Base-by-base conservation (phyloP, 2,888 invertebrate genomes). In the Dinocampus coccinellae region DNA sequence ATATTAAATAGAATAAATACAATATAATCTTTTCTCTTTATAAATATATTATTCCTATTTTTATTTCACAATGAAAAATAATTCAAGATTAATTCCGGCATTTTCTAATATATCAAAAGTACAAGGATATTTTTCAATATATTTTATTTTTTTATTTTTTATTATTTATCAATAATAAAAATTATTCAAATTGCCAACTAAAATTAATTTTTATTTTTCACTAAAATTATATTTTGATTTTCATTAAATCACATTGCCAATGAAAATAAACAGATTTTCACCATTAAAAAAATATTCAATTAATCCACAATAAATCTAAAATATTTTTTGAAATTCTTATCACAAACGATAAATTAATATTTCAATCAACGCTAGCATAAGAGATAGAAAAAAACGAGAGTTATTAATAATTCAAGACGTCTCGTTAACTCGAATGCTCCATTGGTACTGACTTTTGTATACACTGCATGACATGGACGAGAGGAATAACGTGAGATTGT, bases 1-100 rank as follows among this genome's bases (percentile, higher is more conserved):
- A 20, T 20, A 62, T 62, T 62, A 26, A 20, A 16, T 36, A 34
- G 62, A 62, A 62, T 16, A 34, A 61, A 69, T 53, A 62, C 6
- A n/a, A n/a, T n/a, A n/a, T n/a, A n/a, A n/a, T n/a, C n/a, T n/a
- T n/a, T n/a, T n/a, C n/a, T n/a, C n/a, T n/a, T n/a, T n/a, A n/a
- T n/a, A n/a, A n/a, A n/a, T n/a, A 47, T 60, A 52, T 52, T 67
- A 20, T 34, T 58, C 52, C 68, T n/a, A n/a, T n/a, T n/a, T n/a
- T n/a, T n/a, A n/a, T n/a, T n/a, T n/a, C n/a, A n/a, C n/a, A n/a
- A n/a, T n/a, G n/a, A n/a, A n/a, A n/a, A n/a, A n/a, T n/a, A n/a
- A n/a, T n/a, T 60, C 55, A 39, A 60, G 33, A 33, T 67, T n/a
- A 16, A 67, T 60, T 55, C 24, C 9, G 6, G 13, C 34, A 34